phyloP scores from a whole-genome alignment of 2,888 invertebrate species.

The Altica lythri region DNA sequence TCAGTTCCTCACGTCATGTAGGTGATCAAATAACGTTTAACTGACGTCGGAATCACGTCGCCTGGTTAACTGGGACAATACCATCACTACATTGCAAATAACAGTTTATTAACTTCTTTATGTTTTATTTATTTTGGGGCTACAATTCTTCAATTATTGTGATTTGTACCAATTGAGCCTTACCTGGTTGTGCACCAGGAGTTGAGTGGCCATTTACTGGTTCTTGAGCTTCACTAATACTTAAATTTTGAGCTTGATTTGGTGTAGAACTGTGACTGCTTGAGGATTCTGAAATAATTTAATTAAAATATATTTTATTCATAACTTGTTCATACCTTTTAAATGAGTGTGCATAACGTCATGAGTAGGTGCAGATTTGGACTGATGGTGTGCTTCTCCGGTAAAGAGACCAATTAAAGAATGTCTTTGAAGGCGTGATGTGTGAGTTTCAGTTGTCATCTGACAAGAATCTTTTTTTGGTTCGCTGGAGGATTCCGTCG shows the following conservation, averaged over 20 bases:
- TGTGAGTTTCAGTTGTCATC: constrained; percentile 57
- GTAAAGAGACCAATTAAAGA: constrained; percentile 72
- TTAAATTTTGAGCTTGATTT: constrained; percentile 49
- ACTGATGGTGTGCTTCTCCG: constrained; percentile 55
- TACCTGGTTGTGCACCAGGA: constrained; percentile 42
- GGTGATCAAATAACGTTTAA: too few species aligned
- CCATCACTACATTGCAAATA: too few species aligned
- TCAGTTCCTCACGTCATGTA: too few species aligned
- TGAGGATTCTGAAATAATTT: constrained; percentile 39
- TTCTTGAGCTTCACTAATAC: constrained; percentile 44
- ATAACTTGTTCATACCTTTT: constrained; percentile 49
- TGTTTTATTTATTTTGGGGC: too few species aligned
- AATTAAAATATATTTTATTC: too few species aligned
- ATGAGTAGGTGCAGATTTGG: constrained; percentile 44
- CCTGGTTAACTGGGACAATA: too few species aligned
- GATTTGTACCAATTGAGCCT: neutral
- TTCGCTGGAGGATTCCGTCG: constrained; percentile 45
- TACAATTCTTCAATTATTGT: too few species aligned
- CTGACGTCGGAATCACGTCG: too few species aligned
- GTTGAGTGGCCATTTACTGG: constrained; percentile 42
- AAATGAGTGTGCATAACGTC: constrained; percentile 42
- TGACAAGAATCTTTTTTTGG: constrained; percentile 58
- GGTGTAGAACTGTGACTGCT: constrained; percentile 55
- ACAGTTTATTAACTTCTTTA: too few species aligned
- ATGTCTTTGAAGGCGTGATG: constrained; percentile 62